Conservation (phyloP, 1,140 invertebrate species). For the Neuroterus valhalla region DNA sequence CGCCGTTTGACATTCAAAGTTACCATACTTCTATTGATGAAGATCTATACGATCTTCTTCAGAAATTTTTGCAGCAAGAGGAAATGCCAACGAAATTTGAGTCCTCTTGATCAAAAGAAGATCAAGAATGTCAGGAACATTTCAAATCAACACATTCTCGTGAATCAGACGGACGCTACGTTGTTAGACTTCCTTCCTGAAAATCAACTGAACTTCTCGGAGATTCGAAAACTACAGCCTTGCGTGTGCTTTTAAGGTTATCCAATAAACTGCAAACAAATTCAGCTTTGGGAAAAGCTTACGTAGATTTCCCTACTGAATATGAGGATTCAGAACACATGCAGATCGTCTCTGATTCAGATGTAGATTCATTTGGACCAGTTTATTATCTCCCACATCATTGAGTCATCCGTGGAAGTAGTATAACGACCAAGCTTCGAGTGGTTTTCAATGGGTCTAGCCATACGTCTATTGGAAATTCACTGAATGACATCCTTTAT, state of each 20-base stretch:
- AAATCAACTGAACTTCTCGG: too few relatives aligned
- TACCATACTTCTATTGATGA: too few relatives aligned
- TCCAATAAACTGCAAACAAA: background rate
- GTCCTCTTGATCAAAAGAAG: background rate
- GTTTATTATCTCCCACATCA: constrained; percentile 25
- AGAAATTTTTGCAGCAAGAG: background rate
- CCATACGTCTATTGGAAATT: background rate
- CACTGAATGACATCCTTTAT: background rate
- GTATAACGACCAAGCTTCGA: too few relatives aligned
- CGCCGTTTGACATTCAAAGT: too few relatives aligned
- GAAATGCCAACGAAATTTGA: background rate
- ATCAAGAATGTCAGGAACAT: constrained; percentile 6
- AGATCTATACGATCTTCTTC: background rate
- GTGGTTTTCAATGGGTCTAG: background rate
- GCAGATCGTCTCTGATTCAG: background rate
- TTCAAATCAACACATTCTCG: background rate
- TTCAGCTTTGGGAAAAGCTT: too few relatives aligned
- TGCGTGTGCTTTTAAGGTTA: background rate
- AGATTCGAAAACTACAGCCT: background rate
- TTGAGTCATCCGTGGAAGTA: background rate
- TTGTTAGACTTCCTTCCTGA: too few relatives aligned
- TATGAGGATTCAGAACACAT: background rate
- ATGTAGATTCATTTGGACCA: background rate
- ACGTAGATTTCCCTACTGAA: background rate
- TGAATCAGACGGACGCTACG: too few relatives aligned